Evolutionary conservation across 2,888 invertebrate species (phyloP), one percentile per base, ranked within the genome.

Genomic region (Proisotoma minuta): DNA sequence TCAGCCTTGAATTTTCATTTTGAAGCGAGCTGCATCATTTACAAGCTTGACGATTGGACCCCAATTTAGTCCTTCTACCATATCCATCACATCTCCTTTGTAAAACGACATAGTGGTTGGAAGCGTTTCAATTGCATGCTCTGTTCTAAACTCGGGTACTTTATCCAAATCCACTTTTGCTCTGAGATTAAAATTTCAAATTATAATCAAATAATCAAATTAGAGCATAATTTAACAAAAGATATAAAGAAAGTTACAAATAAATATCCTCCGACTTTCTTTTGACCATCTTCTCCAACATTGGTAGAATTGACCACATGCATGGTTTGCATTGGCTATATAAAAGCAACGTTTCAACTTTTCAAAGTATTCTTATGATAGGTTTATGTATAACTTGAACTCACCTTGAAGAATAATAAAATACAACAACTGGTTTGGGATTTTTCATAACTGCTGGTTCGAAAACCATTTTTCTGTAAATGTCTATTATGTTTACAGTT

Each of bases 121-220:
- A 12, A 60, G 22, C 2, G 53, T 54, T 5, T 28, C 15, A 34
- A 60, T 60, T 2, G 47, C 60, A 27, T 54, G 54, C n/a, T 43
- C 23, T 24, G 24, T 52, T 29, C 43, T 27, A 8, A 53, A 23
- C 20, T 60, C 60, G 18, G 60, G 60, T 15, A 60, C 22, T 29
- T 53, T 54, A 24, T 60, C 60, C 43, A 60, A 54, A 23, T 60
- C 60, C 27, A 53, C 60, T 49, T 60, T 60, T 23, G 60, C 60
- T n/a, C n/a, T n/a, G n/a, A n/a, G n/a, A n/a, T n/a, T n/a, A n/a
- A n/a, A n/a, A n/a, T n/a, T n/a, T n/a, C n/a, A n/a, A n/a, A n/a
- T n/a, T n/a, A n/a, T n/a, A n/a, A n/a, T n/a, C n/a, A n/a, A n/a
- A n/a, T n/a, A n/a, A n/a, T n/a, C n/a, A n/a, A n/a, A n/a, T n/a